Evolutionary conservation across 2,888 invertebrate genomes (phyloP), one percentile per base, ranked within the genome.

Genomic region (Phengaris arion): DNA sequence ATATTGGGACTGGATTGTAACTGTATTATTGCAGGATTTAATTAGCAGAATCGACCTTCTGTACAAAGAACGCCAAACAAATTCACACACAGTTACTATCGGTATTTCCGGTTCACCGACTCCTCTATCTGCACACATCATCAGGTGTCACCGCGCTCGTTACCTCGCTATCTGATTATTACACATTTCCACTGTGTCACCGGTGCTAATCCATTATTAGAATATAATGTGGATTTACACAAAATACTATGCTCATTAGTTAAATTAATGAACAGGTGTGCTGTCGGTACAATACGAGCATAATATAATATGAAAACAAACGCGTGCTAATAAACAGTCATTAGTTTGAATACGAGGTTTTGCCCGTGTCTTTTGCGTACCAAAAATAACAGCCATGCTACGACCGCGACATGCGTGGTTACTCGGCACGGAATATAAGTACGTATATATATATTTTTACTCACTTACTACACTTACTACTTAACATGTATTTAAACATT

Each of bases 171-270:
- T n/a, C 8, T 22, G 22, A 22, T 22, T 22, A 22, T 22, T 5
- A 59, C 22, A 59, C 22, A 22, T 64, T 64, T 35, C 35, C 35
- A 35, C 2, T 35, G 59, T 64, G 59, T 64, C 35, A 64, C 15
- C 57, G 57, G 2, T 2, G 8, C 35, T 64, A 64, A 64, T 64
- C 12, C 59, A 22, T 22, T 64, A 64, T 64, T 64, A 35, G 10
- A 64, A 22, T 64, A 35, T 64, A 64, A 64, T 22, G 35, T 9
- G 35, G 59, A 64, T 64, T 64, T 12, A 64, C 59, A 64, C 59
- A 22, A 64, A 64, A 64, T 12, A 64, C 9, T 6, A 1, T 22
- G 59, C 22, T 64, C 59, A 64, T 64, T 64, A 64, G 22, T 64
- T 64, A 3, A 22, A 10, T 22, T 64, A 10, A 64, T 64, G 15